A percentile compares a stretch with the other conserved stretches of the same genome.
Evolutionary conservation across 2,888 invertebrate species (phyloP).

Genomic region (Habrosyne pyritoides): DNA sequence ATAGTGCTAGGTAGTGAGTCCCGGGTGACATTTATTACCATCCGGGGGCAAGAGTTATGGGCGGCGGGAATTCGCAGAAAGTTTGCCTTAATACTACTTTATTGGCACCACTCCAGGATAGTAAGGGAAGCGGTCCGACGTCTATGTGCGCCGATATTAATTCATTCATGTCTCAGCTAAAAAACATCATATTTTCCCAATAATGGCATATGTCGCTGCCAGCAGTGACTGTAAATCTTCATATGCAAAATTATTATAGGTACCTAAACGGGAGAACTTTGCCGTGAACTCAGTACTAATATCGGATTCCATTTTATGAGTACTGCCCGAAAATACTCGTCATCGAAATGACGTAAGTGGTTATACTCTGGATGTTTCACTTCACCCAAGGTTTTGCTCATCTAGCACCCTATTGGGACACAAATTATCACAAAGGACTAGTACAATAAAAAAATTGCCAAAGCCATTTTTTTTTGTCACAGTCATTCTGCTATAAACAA

Average conservation of each 20-base stretch:
- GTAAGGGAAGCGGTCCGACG: constrained; percentile 52
- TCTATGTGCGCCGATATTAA: constrained; percentile 53
- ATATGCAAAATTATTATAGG: background rate
- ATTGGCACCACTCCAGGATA: constrained; percentile 73
- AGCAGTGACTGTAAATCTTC: constrained; percentile 41
- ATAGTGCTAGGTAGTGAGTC: constrained; percentile 67
- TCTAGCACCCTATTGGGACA: no score
- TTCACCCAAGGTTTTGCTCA: no score
- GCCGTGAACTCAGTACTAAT: no score
- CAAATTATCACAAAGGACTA: no score
- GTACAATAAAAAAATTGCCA: background rate
- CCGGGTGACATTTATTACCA: constrained; percentile 72
- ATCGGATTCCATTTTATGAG: no score
- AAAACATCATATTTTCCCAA: constrained; percentile 72
- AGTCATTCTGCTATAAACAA: constrained; percentile 10
- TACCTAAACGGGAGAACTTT: background rate
- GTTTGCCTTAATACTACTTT: constrained; percentile 67
- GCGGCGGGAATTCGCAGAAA: constrained; percentile 56
- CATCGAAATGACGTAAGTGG: no score
- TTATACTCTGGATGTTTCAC: no score
- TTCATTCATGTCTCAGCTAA: constrained; percentile 72
- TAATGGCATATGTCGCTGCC: constrained; percentile 63
- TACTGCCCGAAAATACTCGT: no score
- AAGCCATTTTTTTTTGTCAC: background rate
- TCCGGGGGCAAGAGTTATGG: constrained; percentile 63